A percentile compares a stretch with the other conserved stretches of the same genome.
phyloP scores from a whole-genome alignment of 2,797 vertebrate species.

The Neoniphon sammara region DNA sequence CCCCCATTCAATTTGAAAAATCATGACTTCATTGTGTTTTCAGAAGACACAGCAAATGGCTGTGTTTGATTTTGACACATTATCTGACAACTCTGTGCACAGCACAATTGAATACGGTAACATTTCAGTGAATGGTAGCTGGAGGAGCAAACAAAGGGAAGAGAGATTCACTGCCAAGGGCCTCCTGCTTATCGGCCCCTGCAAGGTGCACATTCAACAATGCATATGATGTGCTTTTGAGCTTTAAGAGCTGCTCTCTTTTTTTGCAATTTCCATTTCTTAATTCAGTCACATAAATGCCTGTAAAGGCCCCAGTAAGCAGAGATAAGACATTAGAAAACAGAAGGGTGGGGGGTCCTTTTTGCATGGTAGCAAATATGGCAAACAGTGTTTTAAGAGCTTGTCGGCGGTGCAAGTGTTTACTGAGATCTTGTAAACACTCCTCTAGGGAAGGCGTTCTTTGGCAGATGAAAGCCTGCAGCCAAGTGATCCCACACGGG shows the following conservation, averaged over 20 bases:
- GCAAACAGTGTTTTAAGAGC: conserved; percentile 26
- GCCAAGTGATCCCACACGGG: conserved; percentile 43
- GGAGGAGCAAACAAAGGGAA: conserved; percentile 32
- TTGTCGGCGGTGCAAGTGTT: conserved; percentile 22
- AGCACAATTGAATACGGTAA: conserved; percentile 7
- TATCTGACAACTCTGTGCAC: conserved; percentile 37
- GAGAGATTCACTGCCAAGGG: conserved; percentile 22
- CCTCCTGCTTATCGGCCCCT: conserved; percentile 34
- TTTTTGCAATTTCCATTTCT: conserved; percentile 11
- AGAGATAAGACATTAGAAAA: conserved; percentile 27
- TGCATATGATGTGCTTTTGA: conserved; percentile 2
- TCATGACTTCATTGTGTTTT: conserved; percentile 23
- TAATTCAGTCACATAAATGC: conserved; percentile 14
- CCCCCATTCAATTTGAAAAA: conserved; percentile 12
- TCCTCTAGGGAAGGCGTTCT: conserved; percentile 37
- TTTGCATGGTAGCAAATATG: conserved; percentile 2
- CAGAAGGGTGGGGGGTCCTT: not conserved
- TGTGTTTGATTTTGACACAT: conserved; percentile 30
- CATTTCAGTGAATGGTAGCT: conserved; percentile 30
- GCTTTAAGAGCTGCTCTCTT: not conserved
- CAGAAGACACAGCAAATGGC: conserved; percentile 27
- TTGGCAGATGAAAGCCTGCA: conserved; percentile 50
- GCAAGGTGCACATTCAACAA: conserved; percentile 36
- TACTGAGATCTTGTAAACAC: conserved; percentile 60
- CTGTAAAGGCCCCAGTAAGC: not conserved